Base-by-base conservation (phyloP, 2,888 invertebrate species). In the Cosmia pyralina region DNA sequence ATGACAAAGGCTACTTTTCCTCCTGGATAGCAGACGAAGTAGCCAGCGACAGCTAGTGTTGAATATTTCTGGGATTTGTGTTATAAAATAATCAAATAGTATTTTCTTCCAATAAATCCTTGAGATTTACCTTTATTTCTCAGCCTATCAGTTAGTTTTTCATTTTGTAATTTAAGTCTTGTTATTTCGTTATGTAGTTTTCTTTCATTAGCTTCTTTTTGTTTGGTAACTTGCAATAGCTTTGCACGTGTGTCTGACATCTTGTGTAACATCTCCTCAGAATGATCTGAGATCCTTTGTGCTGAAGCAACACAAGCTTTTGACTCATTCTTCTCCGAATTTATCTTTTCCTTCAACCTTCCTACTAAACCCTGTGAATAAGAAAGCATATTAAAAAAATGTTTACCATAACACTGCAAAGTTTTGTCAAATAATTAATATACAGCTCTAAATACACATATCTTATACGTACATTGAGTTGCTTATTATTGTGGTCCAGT, bases 281-380 rank as follows among this genome's bases (percentile, higher is more conserved):
- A 94, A 59, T 91, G 93, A 72, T 95, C 95, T 0, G 95, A 91
- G 57, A 95, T 91, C 75, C 94, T 92, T 80, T 94, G 95, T 2
- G 95, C 95, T 60, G 95, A 93, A 50, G 94, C 94, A 48, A 96
- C 92, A 89, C 96, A 96, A 19, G 95, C 93, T 82, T 90, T 93
- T 4, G 95, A 90, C 87, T 95, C 94, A 91, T 94, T 94, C 82
- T 94, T 94, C 77, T 95, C 95, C 6, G 75, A 78, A 74, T 82
- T 90, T 53, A 95, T 85, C 82, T 92, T 93, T 38, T 92, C 90
- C 83, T 93, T 95, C 7, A 94, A 79, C 69, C 85, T 92, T n/a
- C 83, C 87, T 13, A 94, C 81, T 69, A 89, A 83, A 28, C 85
- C 89, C 96, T 96, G 72, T 50, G 88, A 38, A 6, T 89, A 66